Evolutionary conservation across 2,113 vertebrate genomes (phyloP), one percentile per base, ranked within the genome.

Genomic region (Engraulis encrasicolus): DNA sequence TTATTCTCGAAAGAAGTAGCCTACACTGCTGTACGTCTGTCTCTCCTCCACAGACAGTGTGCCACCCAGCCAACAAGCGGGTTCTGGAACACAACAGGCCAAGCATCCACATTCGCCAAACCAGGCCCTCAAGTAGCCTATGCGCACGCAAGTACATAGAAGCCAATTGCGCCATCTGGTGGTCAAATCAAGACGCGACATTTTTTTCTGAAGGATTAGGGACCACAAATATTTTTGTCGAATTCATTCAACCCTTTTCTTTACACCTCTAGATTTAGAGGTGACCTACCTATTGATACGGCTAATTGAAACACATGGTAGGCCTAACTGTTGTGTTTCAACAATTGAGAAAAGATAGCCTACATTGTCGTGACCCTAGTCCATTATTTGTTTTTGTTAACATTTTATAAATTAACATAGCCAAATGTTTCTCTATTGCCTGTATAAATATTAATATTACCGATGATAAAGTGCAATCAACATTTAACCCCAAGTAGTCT

Each of bases 81-180:
- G 19, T 58, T n/a, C 54, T 58, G 52, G 19, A 58, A 58, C 19
- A 20, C 4, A 45, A 5, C 3, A 45, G 40, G 40, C 40, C 40
- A 58, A 20, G 52, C n/a, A 58, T 20, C 52, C 6, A 58, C 52
- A 19, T 58, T 58, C 19, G 52, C 52, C 19, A 6, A 20, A 6
- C 3, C 19, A 6, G 19, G 18, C 3, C 19, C 23, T 19, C 9
- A n/a, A 20, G 20, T n/a, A n/a, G n/a, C n/a, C n/a, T n/a, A n/a
- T n/a, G n/a, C n/a, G n/a, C 54, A 58, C 54, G 23, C 54, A 58
- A 5, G 31, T 4, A 34, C 27, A 74, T 3, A 74, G 66, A 74
- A 31, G 66, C 66, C 27, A 74, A 74, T 23, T 34, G 66, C 66
- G 31, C 66, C 66, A 74, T 74, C 66, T 34, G 17, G 66, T 74